Evolutionary conservation across 2,888 invertebrate genomes (phyloP).

Genomic region (Hydropsyche betteni): DNA sequence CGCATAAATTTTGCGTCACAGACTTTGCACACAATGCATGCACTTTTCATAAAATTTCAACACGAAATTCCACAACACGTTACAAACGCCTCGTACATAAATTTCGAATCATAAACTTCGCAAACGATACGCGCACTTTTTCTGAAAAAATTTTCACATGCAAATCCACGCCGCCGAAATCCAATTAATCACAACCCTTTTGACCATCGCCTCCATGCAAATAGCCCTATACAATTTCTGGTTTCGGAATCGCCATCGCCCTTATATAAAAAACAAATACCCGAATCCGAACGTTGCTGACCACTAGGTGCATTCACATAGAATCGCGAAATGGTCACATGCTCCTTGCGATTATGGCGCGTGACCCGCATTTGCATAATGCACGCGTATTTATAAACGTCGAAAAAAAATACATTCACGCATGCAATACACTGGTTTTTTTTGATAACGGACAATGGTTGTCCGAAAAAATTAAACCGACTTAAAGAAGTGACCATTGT

Average conservation of each 20-base stretch:
- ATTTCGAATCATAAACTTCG: not conserved
- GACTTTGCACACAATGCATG: not conserved
- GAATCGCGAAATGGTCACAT: conserved; percentile 51
- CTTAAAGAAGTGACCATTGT: conserved; percentile 28
- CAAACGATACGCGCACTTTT: not conserved
- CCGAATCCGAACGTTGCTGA: conserved; percentile 21
- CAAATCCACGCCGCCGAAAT: not conserved
- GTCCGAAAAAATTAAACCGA: conserved; percentile 18
- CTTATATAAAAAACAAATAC: not conserved
- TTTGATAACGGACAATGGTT: conserved; percentile 10
- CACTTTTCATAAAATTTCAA: not conserved
- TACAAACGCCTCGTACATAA: conserved; percentile 1
- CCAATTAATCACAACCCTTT: conserved; percentile 34
- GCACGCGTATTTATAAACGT: conserved; percentile 14
- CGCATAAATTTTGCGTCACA: too few species aligned
- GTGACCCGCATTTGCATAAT: conserved; percentile 52
- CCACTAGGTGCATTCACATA: conserved; percentile 35
- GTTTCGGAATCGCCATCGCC: conserved; percentile 1
- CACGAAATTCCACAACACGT: not conserved
- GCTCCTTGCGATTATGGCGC: conserved; percentile 51
- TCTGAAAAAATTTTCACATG: conserved; percentile 6
- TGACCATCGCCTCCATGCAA: not conserved
- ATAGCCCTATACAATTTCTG: not conserved
- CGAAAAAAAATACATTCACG: conserved; percentile 12
- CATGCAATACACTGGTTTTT: not conserved